These are phyloP conservation scores for Paguma larvata DNA, from an alignment of 2,797 vertebrate species.

Conservation along the genomic window DNA sequence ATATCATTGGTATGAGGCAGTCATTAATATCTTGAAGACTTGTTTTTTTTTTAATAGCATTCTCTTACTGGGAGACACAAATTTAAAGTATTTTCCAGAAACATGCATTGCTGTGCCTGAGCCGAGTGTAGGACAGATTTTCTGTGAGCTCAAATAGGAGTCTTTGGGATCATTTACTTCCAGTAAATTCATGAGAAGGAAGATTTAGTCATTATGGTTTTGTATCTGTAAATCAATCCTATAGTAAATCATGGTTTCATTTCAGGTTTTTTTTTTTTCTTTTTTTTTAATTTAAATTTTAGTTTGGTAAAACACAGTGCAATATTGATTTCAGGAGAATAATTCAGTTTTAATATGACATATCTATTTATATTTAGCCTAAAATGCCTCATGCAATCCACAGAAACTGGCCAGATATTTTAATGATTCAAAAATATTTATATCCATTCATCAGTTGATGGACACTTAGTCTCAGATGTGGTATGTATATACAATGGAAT, in stretches of 20 bases:
- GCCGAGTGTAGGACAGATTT: background rate
- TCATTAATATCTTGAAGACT: background rate
- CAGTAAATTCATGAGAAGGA: background rate
- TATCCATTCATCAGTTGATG: background rate
- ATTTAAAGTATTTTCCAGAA: slow-evolving; percentile 42
- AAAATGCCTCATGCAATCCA: background rate
- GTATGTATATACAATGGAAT: too few species aligned
- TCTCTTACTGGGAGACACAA: slow-evolving; percentile 22
- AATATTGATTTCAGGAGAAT: too few species aligned
- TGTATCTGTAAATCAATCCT: background rate
- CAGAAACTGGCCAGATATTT: background rate
- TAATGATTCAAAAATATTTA: background rate
- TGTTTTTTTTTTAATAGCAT: background rate
- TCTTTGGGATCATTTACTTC: background rate
- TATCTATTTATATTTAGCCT: background rate
- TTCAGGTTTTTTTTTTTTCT: background rate
- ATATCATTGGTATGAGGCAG: slow-evolving; percentile 19
- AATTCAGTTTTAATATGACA: background rate
- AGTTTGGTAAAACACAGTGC: too few species aligned
- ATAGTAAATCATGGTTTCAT: background rate
- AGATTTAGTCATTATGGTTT: background rate
- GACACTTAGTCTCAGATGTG: too few species aligned
- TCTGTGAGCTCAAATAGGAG: background rate
- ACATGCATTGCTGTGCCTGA: background rate
- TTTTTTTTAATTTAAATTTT: too few species aligned